Evolutionary conservation across 2,113 vertebrate species (phyloP).

Genomic region (Heteronetta atricapilla): DNA sequence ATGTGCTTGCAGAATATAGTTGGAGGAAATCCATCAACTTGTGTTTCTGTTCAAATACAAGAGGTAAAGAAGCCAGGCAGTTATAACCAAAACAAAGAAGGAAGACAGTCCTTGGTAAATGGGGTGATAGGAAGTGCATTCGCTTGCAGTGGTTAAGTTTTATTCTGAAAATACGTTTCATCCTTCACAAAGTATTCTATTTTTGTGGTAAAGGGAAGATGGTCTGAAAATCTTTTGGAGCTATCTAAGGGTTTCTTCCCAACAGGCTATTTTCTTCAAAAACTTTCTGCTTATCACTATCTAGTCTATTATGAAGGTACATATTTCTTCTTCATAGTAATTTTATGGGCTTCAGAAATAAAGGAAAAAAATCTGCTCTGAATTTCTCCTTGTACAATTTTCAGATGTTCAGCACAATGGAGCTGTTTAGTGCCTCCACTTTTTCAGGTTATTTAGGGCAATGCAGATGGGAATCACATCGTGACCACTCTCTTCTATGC

Average conservation of each 20-base stretch:
- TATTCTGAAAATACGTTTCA: background rate
- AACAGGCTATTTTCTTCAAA: slow-evolving; percentile 13
- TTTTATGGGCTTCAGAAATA: background rate
- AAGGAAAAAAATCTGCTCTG: background rate
- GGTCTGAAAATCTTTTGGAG: background rate
- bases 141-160: background rate
- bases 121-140: background rate
- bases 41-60: background rate
- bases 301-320: background rate
- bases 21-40: background rate
- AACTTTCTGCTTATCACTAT: slow-evolving; percentile 7
- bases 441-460: background rate
- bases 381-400: slow-evolving; percentile 26
- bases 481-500: background rate
- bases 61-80: background rate
- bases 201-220: background rate
- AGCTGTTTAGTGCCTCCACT: background rate
- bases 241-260: slow-evolving; percentile 1
- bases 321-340: slow-evolving; percentile 7
- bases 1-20: background rate
- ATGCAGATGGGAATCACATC: background rate
- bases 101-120: background rate
- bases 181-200: background rate
- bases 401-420: background rate
- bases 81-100: background rate